Percentiles rank a stretch among this genome's conserved stretches.
These are phyloP conservation scores for Augochlorella aurata DNA, from an alignment of 2,888 invertebrate genomes.

Conservation along the genomic window DNA sequence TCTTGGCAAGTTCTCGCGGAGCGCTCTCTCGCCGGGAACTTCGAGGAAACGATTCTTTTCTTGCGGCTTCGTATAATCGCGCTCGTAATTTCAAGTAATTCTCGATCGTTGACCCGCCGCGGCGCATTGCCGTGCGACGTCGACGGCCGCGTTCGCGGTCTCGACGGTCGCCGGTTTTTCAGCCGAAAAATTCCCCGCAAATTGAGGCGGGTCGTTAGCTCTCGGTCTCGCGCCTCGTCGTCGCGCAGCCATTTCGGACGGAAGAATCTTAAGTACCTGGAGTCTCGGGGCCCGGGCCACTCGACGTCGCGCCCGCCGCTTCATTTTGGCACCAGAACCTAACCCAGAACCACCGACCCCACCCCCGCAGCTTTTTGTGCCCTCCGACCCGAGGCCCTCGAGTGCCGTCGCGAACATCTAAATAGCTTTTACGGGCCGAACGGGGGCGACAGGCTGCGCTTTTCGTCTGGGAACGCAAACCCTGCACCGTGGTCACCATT, in stretches of 20 bases:
- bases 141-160: background rate
- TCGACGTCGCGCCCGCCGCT: constrained; percentile 35
- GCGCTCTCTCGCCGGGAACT: background rate
- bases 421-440: constrained; percentile 45
- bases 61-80: background rate
- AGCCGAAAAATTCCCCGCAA: constrained; percentile 21
- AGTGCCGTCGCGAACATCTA: constrained; percentile 47
- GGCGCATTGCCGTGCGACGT: background rate
- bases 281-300: constrained; percentile 36
- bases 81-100: background rate
- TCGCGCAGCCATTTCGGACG: constrained; percentile 45
- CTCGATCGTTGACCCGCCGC: constrained; percentile 26
- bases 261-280: constrained; percentile 54
- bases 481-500: background rate
- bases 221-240: constrained; percentile 28
- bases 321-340: constrained; percentile 54
- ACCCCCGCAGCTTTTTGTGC: constrained; percentile 46
- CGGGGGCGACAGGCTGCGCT: constrained; percentile 4
- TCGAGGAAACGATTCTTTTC: background rate
- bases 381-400: constrained; percentile 34
- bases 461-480: constrained; percentile 35
- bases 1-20: constrained; percentile 3
- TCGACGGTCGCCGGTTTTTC: constrained; percentile 19
- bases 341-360: constrained; percentile 7
- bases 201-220: constrained; percentile 39